A percentile compares a stretch with the other conserved stretches of the same genome.
Conservation (phyloP, 2,888 invertebrate species). For the Hirudinaria manillensis region DNA sequence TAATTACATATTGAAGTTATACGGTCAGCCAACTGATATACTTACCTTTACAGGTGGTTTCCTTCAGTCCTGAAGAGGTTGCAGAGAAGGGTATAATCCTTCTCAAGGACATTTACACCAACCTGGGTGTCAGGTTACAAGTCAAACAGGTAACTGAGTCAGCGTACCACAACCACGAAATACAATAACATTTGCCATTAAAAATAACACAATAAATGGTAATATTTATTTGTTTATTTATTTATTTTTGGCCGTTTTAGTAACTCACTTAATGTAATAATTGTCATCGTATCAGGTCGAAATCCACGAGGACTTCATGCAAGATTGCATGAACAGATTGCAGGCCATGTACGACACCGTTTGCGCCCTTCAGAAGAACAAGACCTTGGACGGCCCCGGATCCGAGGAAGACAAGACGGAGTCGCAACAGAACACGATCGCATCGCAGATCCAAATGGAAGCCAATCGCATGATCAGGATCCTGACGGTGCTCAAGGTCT, state of each 20-base stretch:
- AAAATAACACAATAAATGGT: background rate
- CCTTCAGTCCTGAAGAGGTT: constrained; percentile 83
- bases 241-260: background rate
- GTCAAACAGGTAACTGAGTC: constrained; percentile 57
- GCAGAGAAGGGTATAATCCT: constrained; percentile 84
- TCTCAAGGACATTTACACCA: constrained; percentile 85
- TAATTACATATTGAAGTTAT: background rate
- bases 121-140: constrained; percentile 78
- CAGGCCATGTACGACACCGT: constrained; percentile 70
- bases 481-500: constrained; percentile 86
- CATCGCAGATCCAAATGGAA: constrained; percentile 60
- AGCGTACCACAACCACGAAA: background rate
- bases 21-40: background rate
- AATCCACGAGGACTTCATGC: constrained; percentile 85
- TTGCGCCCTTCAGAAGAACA: constrained; percentile 42
- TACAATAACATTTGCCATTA: background rate
- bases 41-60: constrained; percentile 63
- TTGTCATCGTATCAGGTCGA: constrained; percentile 56
- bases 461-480: constrained; percentile 78
- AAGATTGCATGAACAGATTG: constrained; percentile 82
- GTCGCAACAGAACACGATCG: constrained; percentile 55
- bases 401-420: background rate
- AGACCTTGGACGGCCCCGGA: background rate
- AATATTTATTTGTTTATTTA: background rate
- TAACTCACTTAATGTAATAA: background rate